Base-by-base conservation (phyloP, 2,888 invertebrate genomes). In the Oxyteleia sp. region DNA sequence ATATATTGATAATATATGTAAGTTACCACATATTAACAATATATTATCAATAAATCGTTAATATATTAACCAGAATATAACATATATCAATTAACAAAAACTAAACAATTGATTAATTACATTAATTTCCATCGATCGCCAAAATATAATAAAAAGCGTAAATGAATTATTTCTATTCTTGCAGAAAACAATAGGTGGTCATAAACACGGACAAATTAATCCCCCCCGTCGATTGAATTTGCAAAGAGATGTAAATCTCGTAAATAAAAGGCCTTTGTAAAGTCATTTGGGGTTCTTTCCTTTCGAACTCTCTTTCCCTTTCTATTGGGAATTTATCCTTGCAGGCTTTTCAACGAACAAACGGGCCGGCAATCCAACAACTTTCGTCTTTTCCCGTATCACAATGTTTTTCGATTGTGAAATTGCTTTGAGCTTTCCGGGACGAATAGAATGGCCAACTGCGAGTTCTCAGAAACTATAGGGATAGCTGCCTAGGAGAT, bases 401-500 rank as follows among this genome's bases (percentile, higher is more conserved):
- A 41, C 35, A 32, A 49, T 20, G 32, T 61, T 76, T 61, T 75
- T 68, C 66, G 66, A 76, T 84, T 82, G 81, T 86, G 81, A 86
- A 84, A 79, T 79, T 47, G 74, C 84, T 83, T 82, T 78, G 82
- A 86, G 84, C 86, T 89, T 90, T 89, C 86, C 87, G 74, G 78
- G 86, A 72, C 64, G 41, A 61, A 64, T 47, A 63, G 59, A 80
- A 78, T 66, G 87, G 76, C 88, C 88, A 89, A 89, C 88, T 87
- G 86, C 84, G 87, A 72, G 86, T 91, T 91, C 90, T 81, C 45
- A 86, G 90, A 91, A 91, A 88, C 84, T 78, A 71, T 68, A 43
- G 78, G 82, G 41, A 66, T 71, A 49, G 69, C 45, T 59, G 61
- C 63, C 72, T 72, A 68, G 49, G 57, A 43, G 78, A 84, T 84